Evolutionary conservation across 2,797 vertebrate genomes (phyloP).

Genomic region (Taenioides sp.): DNA sequence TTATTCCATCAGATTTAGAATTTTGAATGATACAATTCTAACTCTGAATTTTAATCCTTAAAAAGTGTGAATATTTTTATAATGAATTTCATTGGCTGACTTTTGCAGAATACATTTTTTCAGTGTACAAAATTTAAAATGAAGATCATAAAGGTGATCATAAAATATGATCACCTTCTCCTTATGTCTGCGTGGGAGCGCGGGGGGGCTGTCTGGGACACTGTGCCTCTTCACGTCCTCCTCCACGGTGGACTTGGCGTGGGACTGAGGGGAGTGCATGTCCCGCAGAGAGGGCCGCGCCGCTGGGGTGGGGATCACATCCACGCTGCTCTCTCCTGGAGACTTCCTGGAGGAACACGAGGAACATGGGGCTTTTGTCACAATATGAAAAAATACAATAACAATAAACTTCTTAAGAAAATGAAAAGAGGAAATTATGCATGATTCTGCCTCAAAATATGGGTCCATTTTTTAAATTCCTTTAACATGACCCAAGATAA

Average conservation of each 20-base stretch:
- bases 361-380: background rate
- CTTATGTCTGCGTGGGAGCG: slow-evolving; percentile 64
- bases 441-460: background rate
- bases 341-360: slow-evolving; percentile 80
- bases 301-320: slow-evolving; percentile 79
- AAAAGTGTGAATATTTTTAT: too few species aligned
- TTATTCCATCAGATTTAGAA: too few species aligned
- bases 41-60: too few species aligned
- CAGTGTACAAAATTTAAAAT: too few species aligned
- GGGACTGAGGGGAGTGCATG: slow-evolving; percentile 88
- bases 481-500: too few species aligned
- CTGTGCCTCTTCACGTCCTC: slow-evolving; percentile 91
- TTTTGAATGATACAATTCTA: too few species aligned
- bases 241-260: slow-evolving; percentile 89
- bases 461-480: too few species aligned
- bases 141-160: too few species aligned
- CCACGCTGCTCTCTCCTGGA: slow-evolving; percentile 87
- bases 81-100: too few species aligned
- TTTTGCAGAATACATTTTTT: too few species aligned
- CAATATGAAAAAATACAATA: background rate
- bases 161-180: slow-evolving; percentile 71
- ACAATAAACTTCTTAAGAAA: too few species aligned
- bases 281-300: slow-evolving; percentile 89
- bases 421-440: background rate
- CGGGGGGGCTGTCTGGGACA: slow-evolving; percentile 60